Evolutionary conservation across 1,140 invertebrate genomes (phyloP).

Genomic region (Heterodera carotae): DNA sequence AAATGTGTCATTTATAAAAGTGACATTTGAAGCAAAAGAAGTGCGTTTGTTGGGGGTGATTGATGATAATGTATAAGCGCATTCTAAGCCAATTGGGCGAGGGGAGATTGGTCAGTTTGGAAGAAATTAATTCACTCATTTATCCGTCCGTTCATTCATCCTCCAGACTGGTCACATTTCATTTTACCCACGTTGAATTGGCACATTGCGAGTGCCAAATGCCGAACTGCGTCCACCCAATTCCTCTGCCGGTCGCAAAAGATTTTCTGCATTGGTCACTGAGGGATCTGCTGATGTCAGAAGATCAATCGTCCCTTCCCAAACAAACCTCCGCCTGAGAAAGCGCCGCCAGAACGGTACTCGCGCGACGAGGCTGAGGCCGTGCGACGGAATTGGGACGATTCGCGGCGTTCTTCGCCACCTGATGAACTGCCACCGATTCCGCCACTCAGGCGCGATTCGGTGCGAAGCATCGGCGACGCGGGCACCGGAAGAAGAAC

Average conservation of each 20-base stretch:
- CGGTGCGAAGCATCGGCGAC: slow-evolving; percentile 26
- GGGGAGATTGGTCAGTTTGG: too few relatives aligned
- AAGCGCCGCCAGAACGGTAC: neutral
- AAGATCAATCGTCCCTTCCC: neutral
- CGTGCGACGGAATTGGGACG: slow-evolving; percentile 18
- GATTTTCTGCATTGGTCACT: slow-evolving; percentile 2
- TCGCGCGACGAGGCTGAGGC: slow-evolving; percentile 30
- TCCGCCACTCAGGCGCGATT: slow-evolving; percentile 31
- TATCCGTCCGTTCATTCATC: neutral
- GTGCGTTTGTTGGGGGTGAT: neutral
- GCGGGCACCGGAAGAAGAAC: slow-evolving; percentile 18
- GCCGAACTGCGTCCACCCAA: slow-evolving; percentile 29
- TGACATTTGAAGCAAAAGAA: slow-evolving; percentile 3
- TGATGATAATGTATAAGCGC: too few relatives aligned
- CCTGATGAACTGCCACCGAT: slow-evolving; percentile 18
- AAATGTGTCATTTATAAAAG: slow-evolving; percentile 4
- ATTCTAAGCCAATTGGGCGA: neutral
- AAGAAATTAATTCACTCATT: slow-evolving; percentile 4
- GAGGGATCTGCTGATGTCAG: neutral
- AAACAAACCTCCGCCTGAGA: neutral
- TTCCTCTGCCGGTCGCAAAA: slow-evolving; percentile 38
- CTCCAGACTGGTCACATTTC: neutral
- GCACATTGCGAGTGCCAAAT: slow-evolving; percentile 34
- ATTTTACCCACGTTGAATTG: slow-evolving; percentile 23
- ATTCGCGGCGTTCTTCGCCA: slow-evolving; percentile 22